Evolutionary conservation across 30 jellyfish, hydroid and myxozoan species (phyloP).

Genomic region (Aurelia sp.): DNA sequence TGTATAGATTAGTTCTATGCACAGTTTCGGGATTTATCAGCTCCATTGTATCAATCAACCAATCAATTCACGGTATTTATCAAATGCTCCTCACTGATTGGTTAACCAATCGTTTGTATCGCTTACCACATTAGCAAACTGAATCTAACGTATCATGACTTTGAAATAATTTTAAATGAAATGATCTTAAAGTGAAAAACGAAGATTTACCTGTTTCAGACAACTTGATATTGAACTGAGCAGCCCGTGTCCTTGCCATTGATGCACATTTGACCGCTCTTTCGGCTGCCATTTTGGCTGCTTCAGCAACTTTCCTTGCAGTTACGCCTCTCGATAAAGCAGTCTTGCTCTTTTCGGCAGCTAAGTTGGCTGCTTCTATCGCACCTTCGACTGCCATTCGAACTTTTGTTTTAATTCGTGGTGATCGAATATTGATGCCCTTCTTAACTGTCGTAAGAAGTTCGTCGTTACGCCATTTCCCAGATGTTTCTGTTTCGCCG

Average conservation of each 20-base stretch:
- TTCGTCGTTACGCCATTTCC: conserved; percentile 94
- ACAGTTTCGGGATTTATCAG: too few relatives aligned
- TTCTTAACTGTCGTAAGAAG: conserved; percentile 59
- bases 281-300: conserved; percentile 78
- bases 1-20: too few relatives aligned
- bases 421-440: conserved; percentile 66
- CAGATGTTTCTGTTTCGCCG: conserved; percentile 60
- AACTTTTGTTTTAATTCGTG: conserved; percentile 76
- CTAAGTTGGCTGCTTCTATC: conserved; percentile 82
- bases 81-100: too few relatives aligned
- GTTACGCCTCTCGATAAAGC: conserved; percentile 88
- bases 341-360: conserved; percentile 80
- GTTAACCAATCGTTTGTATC: too few relatives aligned
- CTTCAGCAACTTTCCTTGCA: conserved; percentile 86
- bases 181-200: too few relatives aligned
- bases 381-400: conserved; percentile 79
- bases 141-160: too few relatives aligned
- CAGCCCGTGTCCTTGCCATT: conserved; percentile 68
- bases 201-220: conserved; percentile 37
- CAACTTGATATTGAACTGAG: conserved; percentile 30
- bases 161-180: too few relatives aligned
- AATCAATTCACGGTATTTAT: too few relatives aligned
- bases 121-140: too few relatives aligned
- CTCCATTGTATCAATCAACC: too few relatives aligned
- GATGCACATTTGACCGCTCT: conserved; percentile 71